Evolutionary conservation across 2,113 vertebrate species (phyloP).

Genomic region (Callaeas wilsoni): DNA sequence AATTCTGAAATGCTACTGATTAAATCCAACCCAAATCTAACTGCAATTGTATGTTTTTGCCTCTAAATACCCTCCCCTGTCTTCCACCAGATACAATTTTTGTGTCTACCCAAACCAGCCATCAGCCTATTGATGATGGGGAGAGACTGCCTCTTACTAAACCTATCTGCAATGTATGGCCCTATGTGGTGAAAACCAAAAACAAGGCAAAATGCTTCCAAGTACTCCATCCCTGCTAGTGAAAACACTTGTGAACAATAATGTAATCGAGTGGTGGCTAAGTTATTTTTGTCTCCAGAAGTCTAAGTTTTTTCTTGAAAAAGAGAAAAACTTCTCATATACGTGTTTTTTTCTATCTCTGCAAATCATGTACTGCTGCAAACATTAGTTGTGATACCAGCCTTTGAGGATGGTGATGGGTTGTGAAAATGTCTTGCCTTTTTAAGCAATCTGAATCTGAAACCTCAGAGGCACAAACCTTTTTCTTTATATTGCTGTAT

Average conservation of each 20-base stretch:
- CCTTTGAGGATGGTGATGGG: background rate
- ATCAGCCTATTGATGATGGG: background rate
- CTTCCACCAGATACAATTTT: background rate
- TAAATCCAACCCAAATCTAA: background rate
- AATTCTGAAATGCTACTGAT: background rate
- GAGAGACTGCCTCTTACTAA: background rate
- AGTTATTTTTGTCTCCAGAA: background rate
- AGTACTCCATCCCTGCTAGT: background rate
- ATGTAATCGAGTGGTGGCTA: background rate
- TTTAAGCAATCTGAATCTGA: background rate
- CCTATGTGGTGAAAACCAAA: background rate
- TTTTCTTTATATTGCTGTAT: background rate
- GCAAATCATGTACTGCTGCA: background rate
- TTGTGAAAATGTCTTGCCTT: background rate
- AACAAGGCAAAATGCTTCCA: background rate
- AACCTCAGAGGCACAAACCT: background rate
- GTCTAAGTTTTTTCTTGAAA: background rate
- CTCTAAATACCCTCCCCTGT: background rate
- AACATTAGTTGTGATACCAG: background rate
- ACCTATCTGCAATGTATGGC: background rate
- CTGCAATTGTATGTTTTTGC: background rate
- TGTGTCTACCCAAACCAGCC: background rate
- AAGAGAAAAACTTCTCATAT: background rate
- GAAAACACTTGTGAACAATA: background rate
- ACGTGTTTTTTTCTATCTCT: background rate